Evolutionary conservation across 2,888 invertebrate species (phyloP).

Genomic region (Drosophila testacea): DNA sequence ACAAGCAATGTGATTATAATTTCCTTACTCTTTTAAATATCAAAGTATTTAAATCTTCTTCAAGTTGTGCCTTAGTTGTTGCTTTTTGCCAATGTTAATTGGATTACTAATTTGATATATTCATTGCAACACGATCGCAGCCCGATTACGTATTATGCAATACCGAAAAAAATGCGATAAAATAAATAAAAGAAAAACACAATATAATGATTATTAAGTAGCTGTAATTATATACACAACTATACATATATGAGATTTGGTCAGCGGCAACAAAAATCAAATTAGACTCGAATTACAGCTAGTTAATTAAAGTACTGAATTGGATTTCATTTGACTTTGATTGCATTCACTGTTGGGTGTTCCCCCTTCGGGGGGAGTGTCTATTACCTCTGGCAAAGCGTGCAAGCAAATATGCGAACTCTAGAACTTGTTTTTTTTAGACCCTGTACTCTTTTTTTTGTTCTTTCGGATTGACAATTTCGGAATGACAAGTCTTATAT

Average conservation of each 20-base stretch:
- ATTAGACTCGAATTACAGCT: slow-evolving; percentile 53
- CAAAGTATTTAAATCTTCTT: too few species aligned
- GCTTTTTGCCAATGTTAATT: slow-evolving; percentile 4
- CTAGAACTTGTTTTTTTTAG: neutral
- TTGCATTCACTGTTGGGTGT: slow-evolving; percentile 6
- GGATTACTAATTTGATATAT: slow-evolving; percentile 44
- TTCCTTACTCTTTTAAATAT: too few species aligned
- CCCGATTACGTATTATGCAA: slow-evolving; percentile 41
- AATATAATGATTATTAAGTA: slow-evolving; percentile 28
- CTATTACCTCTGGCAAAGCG: slow-evolving; percentile 18
- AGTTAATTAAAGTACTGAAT: slow-evolving; percentile 46
- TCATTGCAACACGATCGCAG: slow-evolving; percentile 21
- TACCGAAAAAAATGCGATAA: neutral
- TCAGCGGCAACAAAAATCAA: slow-evolving; percentile 30
- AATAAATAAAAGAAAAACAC: slow-evolving; percentile 5
- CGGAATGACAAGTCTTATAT: neutral
- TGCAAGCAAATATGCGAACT: slow-evolving; percentile 5
- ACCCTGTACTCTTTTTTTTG: neutral
- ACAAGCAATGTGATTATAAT: too few species aligned
- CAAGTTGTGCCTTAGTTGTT: too few species aligned
- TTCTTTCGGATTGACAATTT: neutral
- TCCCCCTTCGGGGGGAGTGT: slow-evolving; percentile 1
- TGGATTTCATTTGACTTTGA: slow-evolving; percentile 23
- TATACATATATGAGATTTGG: slow-evolving; percentile 2
- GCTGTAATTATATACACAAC: neutral